Evolutionary conservation across 2,113 vertebrate genomes (phyloP).

Genomic region (Mesocricetus auratus): DNA sequence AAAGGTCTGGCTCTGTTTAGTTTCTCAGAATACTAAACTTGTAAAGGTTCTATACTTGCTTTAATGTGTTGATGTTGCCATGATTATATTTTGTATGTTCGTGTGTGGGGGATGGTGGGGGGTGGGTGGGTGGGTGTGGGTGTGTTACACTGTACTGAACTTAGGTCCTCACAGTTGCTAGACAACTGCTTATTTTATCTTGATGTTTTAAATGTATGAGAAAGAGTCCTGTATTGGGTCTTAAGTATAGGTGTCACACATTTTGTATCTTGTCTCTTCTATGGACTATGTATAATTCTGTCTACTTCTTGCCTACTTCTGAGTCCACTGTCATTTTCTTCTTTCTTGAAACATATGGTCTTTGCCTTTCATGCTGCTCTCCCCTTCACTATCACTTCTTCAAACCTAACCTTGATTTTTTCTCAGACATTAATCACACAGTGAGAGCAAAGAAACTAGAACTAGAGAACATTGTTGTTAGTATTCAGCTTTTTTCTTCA

Average conservation of each 20-base stretch:
- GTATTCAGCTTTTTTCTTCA: constrained; percentile 8
- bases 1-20: neutral
- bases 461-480: neutral
- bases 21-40: neutral
- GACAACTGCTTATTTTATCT: neutral
- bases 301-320: neutral
- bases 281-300: constrained; percentile 17
- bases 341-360: neutral
- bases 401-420: neutral
- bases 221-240: neutral
- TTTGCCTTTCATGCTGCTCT: neutral
- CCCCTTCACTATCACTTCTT: neutral
- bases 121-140: neutral
- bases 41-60: neutral
- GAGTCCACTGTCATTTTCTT: neutral
- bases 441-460: neutral
- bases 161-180: neutral
- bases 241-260: neutral
- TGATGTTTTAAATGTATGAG: neutral
- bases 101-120: too few relatives aligned
- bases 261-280: neutral
- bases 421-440: neutral
- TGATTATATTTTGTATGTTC: neutral
- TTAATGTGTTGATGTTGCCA: neutral
- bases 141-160: neutral